Percentiles rank a stretch among this genome's conserved stretches.
phyloP scores from a whole-genome alignment of 2,888 invertebrate species.

The Vanessa cardui region DNA sequence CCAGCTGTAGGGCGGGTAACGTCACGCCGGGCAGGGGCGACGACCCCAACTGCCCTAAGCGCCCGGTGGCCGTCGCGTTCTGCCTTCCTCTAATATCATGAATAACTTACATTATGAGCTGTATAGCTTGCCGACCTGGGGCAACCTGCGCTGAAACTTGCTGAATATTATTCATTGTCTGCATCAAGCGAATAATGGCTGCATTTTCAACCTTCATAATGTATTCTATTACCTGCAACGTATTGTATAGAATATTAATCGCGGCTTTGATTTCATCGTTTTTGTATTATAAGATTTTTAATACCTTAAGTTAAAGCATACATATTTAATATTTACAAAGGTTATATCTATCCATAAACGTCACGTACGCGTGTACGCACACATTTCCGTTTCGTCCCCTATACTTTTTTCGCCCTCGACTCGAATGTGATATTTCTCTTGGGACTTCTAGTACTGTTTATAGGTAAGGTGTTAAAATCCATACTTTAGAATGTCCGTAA shows the following conservation, averaged over 20 bases:
- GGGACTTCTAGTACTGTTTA: slow-evolving; percentile 63
- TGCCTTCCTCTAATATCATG: slow-evolving; percentile 64
- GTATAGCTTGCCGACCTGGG: slow-evolving; percentile 69
- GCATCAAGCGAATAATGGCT: slow-evolving; percentile 25
- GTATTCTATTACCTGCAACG: slow-evolving; percentile 19
- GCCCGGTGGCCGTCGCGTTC: slow-evolving; percentile 54
- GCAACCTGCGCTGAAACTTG: slow-evolving; percentile 60
- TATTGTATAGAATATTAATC: slow-evolving; percentile 2
- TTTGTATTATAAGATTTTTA: background rate
- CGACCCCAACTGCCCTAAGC: slow-evolving; percentile 67
- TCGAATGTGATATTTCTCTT: slow-evolving; percentile 69
- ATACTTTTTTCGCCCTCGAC: slow-evolving; percentile 56
- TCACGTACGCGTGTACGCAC: slow-evolving; percentile 19
- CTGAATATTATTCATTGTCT: slow-evolving; percentile 33
- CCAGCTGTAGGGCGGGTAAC: slow-evolving; percentile 81
- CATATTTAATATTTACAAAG: background rate
- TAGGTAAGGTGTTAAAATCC: slow-evolving; percentile 64
- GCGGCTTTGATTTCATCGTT: background rate
- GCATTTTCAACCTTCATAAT: slow-evolving; percentile 23
- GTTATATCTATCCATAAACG: background rate
- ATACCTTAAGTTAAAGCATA: background rate
- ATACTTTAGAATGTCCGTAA: slow-evolving; percentile 36
- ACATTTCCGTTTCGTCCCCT: slow-evolving; percentile 59
- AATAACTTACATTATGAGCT: slow-evolving; percentile 70
- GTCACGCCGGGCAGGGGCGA: slow-evolving; percentile 70